Conservation (phyloP, 2,797 vertebrate species). For the Chelmon rostratus region DNA sequence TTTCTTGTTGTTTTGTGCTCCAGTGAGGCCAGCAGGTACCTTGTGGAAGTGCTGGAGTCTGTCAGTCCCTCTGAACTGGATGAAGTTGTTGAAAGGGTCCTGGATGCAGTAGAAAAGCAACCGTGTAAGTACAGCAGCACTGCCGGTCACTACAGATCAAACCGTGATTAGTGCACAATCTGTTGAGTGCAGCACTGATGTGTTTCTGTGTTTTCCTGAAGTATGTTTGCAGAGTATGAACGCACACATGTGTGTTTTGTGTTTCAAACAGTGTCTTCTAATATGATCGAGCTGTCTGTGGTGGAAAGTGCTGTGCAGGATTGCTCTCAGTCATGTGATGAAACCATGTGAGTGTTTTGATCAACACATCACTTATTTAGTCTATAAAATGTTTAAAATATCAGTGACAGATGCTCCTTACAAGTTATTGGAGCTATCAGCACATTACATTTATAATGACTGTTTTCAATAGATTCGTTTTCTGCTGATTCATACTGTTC, state of each 20-base stretch:
- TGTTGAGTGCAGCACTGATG: neutral
- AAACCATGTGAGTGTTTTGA: slow-evolving; percentile 89
- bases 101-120: slow-evolving; percentile 95
- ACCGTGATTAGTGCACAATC: neutral
- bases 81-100: slow-evolving; percentile 89
- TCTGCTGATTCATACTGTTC: too few relatives aligned
- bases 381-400: neutral
- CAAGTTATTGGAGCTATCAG: neutral
- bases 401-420: neutral
- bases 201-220: neutral
- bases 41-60: slow-evolving; percentile 90
- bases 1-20: slow-evolving; percentile 18
- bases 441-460: neutral
- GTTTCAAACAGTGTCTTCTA: slow-evolving; percentile 89
- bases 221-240: slow-evolving; percentile 7
- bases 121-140: slow-evolving; percentile 84
- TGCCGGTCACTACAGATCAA: neutral
- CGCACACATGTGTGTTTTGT: slow-evolving; percentile 30
- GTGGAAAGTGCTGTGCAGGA: slow-evolving; percentile 93
- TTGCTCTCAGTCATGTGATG: slow-evolving; percentile 92
- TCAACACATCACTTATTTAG: neutral
- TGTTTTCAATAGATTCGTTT: too few relatives aligned
- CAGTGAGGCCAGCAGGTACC: slow-evolving; percentile 93
- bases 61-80: slow-evolving; percentile 89
- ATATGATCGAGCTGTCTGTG: slow-evolving; percentile 91